Percentiles rank a stretch among this genome's conserved stretches.
Conservation (phyloP, 1,140 invertebrate genomes). For the Nymphalis io region DNA sequence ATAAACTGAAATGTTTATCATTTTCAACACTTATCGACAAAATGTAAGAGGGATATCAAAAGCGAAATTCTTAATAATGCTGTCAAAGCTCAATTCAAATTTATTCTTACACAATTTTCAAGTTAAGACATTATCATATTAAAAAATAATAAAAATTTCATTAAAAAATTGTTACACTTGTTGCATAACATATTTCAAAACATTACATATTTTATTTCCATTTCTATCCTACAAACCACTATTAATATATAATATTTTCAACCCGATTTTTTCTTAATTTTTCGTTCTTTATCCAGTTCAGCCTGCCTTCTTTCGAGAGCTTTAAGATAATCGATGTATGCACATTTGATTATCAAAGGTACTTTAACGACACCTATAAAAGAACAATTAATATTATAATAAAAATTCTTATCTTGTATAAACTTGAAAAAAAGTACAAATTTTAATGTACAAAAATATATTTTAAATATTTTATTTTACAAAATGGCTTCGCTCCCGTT, state of each 20-base stretch:
- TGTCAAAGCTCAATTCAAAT: no score
- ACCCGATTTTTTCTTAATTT: slow-evolving; percentile 53
- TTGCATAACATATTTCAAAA: slow-evolving; percentile 1
- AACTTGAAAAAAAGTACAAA: no score
- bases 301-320: slow-evolving; percentile 58
- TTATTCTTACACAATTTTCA: no score
- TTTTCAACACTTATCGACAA: no score
- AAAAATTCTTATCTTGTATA: no score
- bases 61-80: no score
- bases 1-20: no score
- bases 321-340: slow-evolving; percentile 67
- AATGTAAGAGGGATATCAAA: no score
- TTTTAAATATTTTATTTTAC: no score
- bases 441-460: no score
- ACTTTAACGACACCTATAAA: slow-evolving; percentile 68
- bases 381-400: background rate
- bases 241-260: no score
- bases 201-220: background rate
- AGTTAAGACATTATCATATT: background rate
- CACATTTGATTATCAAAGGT: slow-evolving; percentile 66
- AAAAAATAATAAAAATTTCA: slow-evolving; percentile 2
- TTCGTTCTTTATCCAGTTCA: slow-evolving; percentile 54
- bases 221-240: background rate
- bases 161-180: slow-evolving; percentile 3
- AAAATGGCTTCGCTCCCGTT: no score